These are phyloP conservation scores for Hydractinia symbiolongicarpus DNA, from an alignment of 30 jellyfish, hydroid and myxozoan species.

Conservation along the genomic window DNA sequence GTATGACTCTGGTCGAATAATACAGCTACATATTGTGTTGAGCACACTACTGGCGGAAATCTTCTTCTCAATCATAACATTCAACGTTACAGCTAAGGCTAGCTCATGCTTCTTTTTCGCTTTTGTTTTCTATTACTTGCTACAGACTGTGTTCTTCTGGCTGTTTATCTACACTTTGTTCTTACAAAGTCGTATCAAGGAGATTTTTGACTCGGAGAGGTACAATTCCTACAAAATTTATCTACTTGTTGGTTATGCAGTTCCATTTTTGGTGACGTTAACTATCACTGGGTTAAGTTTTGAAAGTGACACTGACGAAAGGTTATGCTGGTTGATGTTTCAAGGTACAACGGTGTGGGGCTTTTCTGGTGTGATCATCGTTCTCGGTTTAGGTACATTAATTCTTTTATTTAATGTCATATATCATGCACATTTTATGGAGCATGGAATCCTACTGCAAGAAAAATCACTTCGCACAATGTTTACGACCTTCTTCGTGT, in stretches of 20 bases:
- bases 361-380: constrained; percentile 70
- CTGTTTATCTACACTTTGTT: constrained; percentile 69
- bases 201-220: constrained; percentile 67
- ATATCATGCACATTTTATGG: constrained; percentile 53
- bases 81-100: constrained; percentile 52
- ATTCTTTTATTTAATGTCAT: constrained; percentile 43
- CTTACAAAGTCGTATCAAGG: constrained; percentile 60
- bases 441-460: constrained; percentile 61
- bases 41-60: constrained; percentile 71
- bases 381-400: constrained; percentile 66
- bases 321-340: constrained; percentile 85
- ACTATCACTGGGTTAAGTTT: constrained; percentile 79
- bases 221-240: constrained; percentile 82
- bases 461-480: constrained; percentile 75
- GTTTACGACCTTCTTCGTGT: constrained; percentile 64
- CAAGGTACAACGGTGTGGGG: constrained; percentile 95
- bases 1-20: constrained; percentile 86
- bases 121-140: constrained; percentile 62
- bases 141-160: constrained; percentile 90
- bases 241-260: constrained; percentile 73
- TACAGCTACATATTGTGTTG: constrained; percentile 77
- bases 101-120: constrained; percentile 79
- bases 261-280: constrained; percentile 77
- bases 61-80: constrained; percentile 55
- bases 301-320: constrained; percentile 36